Evolutionary conservation across 2,888 invertebrate genomes (phyloP), one percentile per base, ranked within the genome.

Genomic region (Lordiphosa fenestrarum): DNA sequence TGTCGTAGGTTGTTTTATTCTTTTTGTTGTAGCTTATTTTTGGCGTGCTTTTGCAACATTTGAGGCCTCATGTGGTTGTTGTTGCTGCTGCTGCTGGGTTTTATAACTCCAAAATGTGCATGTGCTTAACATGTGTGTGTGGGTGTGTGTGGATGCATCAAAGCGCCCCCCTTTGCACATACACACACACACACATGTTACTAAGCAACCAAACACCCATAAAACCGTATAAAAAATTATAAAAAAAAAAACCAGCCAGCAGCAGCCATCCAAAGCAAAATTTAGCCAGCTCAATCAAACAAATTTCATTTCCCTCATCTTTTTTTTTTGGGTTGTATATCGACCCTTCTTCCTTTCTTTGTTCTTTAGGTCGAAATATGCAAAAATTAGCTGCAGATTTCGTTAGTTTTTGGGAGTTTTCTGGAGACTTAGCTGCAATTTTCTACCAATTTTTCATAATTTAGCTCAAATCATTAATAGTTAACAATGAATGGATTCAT

Each of bases 1-100:
- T 74, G 70, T 68, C 68, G 70, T 78, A 70, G 75, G 64, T 75
- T 78, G 68, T 62, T 63, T 53, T 15, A 15, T 15, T 63, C 52
- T 46, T 44, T 39, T 51, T 53, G 6, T 36, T 42, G 51, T 60
- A 37, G 37, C 21, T 33, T 51, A 30, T 30, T 36, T 63, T 13
- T 50, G 49, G 51, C 36, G 36, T 35, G 40, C 47, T 41, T 40
- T 53, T 38, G 25, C 13, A 40, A 19, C 36, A 38, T 21, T 40
- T 44, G 9, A 30, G 30, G 30, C 30, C 10, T 30, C 9, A 10
- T 30, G 30, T 30, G 30, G 30, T 40, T n/a, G 39, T 40, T 37
- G 49, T 47, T 50, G n/a, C 44, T n/a, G 39, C 37, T 37, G 49
- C 47, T 50, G n/a, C 44, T 38, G 36, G 12, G 48, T 37, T n/a